phyloP scores from a whole-genome alignment of 2,113 vertebrate species.

The Silurus glanis region DNA sequence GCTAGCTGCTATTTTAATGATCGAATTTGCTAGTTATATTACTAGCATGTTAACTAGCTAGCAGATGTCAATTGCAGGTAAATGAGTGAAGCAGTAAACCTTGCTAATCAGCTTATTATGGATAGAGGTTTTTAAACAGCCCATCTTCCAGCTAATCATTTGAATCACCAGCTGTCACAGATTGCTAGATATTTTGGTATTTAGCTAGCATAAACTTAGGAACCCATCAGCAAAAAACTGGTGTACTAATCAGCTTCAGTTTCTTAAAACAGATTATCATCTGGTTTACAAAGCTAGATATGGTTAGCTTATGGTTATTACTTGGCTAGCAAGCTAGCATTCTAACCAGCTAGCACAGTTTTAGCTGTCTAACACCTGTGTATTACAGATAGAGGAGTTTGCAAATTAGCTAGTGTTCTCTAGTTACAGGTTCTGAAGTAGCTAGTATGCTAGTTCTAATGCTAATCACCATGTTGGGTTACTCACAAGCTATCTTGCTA shows the following conservation, averaged over 20 bases:
- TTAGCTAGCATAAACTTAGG: neutral
- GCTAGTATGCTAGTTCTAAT: neutral
- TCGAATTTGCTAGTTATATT: neutral
- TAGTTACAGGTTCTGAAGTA: neutral
- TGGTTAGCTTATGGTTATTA: neutral
- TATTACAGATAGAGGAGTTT: neutral
- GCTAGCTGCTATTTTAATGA: neutral
- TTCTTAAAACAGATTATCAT: neutral
- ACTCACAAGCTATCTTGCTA: neutral
- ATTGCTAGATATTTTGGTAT: neutral
- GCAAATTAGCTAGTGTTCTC: neutral
- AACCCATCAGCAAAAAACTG: neutral
- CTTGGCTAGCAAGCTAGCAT: neutral
- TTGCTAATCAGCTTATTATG: neutral
- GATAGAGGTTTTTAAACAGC: neutral
- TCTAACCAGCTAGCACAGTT: neutral
- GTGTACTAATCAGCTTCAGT: neutral
- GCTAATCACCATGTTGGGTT: neutral
- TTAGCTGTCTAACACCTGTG: neutral
- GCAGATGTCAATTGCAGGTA: neutral
- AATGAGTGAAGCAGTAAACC: neutral
- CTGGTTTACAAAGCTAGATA: neutral
- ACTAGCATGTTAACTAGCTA: neutral
- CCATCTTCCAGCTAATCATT: neutral
- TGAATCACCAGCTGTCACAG: neutral